Percentiles rank a stretch among this genome's conserved stretches.
Conservation (phyloP, 2,797 vertebrate species). For the Pseudopleuronectes americanus region DNA sequence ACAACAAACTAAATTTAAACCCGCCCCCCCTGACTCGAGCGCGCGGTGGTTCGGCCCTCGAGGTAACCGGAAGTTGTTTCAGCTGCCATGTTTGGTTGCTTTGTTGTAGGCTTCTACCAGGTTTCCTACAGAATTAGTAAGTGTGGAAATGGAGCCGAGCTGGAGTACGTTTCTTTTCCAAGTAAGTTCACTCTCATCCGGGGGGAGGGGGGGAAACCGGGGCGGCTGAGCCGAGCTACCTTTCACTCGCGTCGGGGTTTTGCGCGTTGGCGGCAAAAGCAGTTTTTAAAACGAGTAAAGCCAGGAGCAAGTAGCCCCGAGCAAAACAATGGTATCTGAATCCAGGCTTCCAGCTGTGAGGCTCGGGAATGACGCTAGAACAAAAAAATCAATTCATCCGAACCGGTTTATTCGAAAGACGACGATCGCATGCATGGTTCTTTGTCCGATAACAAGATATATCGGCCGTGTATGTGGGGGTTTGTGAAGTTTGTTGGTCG, state of each 20-base stretch:
- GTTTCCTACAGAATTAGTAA: conserved; percentile 84
- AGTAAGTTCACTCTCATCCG: conserved; percentile 79
- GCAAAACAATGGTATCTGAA: conserved; percentile 88
- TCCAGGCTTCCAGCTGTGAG: conserved; percentile 88
- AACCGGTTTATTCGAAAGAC: conserved; percentile 20
- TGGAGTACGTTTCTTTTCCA: conserved; percentile 88
- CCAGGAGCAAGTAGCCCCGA: conserved; percentile 77
- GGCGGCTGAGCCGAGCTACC: conserved; percentile 27
- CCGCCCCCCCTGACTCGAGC: conserved; percentile 36
- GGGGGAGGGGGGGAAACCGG: conserved; percentile 23
- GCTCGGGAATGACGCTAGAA: conserved; percentile 80
- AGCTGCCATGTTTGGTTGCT: conserved; percentile 89
- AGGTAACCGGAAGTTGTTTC: conserved; percentile 86
- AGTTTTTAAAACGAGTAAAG: conserved; percentile 68
- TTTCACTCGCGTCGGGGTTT: background rate
- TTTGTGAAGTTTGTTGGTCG: conserved; percentile 70
- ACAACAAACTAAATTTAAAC: background rate
- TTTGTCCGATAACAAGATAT: conserved; percentile 7
- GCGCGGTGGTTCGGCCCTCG: conserved; percentile 73
- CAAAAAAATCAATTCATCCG: conserved; percentile 70
- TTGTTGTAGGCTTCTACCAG: conserved; percentile 87
- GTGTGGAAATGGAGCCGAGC: conserved; percentile 88
- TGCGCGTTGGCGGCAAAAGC: conserved; percentile 42
- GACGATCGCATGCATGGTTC: conserved; percentile 9
- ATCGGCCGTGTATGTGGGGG: conserved; percentile 33